Conservation (phyloP, 2,113 vertebrate species). For the Clarias magur region DNA sequence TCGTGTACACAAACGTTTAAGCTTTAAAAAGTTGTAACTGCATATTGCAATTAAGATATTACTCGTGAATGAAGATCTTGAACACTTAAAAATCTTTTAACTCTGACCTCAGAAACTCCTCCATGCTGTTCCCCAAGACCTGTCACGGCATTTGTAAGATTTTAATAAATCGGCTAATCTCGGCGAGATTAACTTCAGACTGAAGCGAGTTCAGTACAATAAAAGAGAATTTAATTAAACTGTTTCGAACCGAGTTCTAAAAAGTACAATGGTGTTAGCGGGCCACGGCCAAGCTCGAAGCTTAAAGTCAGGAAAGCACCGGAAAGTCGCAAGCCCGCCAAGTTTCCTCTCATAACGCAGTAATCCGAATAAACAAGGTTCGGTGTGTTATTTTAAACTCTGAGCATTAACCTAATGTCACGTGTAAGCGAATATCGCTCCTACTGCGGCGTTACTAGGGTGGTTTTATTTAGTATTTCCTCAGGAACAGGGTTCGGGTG, state of each 20-base stretch:
- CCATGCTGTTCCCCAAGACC: neutral
- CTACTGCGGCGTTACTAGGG: neutral
- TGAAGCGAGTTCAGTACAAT: constrained; percentile 6
- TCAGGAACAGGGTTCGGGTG: neutral
- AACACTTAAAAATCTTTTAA: neutral
- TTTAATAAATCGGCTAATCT: constrained; percentile 1
- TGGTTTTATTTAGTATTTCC: neutral
- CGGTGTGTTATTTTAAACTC: neutral
- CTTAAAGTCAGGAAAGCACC: neutral
- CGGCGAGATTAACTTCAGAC: neutral
- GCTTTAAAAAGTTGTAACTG: neutral
- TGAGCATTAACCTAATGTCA: neutral
- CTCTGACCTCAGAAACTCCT: neutral
- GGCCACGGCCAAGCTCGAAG: neutral
- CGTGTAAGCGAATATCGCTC: neutral
- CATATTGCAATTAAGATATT: neutral
- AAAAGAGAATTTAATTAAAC: constrained; percentile 20
- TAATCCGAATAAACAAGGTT: neutral
- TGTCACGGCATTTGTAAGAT: neutral
- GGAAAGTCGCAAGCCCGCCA: neutral
- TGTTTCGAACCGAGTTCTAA: neutral
- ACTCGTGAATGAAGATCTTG: neutral
- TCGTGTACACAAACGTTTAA: neutral
- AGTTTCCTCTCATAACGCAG: neutral
- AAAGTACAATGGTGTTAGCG: neutral